phyloP scores from a whole-genome alignment of 35 echinoderm and acorn worm species.

The Apostichopus japonicus region DNA sequence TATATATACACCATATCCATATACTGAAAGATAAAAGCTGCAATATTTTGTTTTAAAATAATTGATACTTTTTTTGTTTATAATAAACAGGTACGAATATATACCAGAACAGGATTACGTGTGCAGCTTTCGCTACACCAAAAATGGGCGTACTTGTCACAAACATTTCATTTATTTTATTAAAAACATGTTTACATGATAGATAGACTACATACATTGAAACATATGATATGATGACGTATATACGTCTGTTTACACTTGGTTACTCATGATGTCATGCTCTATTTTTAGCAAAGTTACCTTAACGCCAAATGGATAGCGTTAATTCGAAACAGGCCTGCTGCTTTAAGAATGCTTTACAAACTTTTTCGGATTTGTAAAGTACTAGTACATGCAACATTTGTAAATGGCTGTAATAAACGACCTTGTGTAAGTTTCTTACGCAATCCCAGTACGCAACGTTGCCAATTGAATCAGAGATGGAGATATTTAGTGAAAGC shows the following conservation, averaged over 20 bases:
- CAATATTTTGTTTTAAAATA: constrained; percentile 35
- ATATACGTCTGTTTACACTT: background rate
- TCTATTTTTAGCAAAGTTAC: background rate
- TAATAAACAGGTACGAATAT: constrained; percentile 22
- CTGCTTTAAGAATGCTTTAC: background rate
- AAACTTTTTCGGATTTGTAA: background rate
- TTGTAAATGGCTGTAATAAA: background rate
- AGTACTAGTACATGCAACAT: background rate
- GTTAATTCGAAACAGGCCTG: background rate
- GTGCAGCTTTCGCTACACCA: constrained; percentile 9
- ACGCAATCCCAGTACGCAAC: too few species aligned
- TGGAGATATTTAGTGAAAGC: too few species aligned
- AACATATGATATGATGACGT: background rate
- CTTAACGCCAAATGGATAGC: background rate
- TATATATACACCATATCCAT: constrained; percentile 55
- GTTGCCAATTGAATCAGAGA: too few species aligned
- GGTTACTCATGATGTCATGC: background rate
- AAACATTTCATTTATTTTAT: constrained; percentile 9
- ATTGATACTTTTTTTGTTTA: constrained; percentile 25
- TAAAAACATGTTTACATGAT: constrained; percentile 2
- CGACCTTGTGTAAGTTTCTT: too few species aligned
- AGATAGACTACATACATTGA: constrained; percentile 17
- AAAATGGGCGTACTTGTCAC: constrained; percentile 7
- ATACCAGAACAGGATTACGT: constrained; percentile 7
- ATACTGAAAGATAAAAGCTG: constrained; percentile 57